Conservation (phyloP, 2,113 vertebrate genomes). For the Nibea albiflora region DNA sequence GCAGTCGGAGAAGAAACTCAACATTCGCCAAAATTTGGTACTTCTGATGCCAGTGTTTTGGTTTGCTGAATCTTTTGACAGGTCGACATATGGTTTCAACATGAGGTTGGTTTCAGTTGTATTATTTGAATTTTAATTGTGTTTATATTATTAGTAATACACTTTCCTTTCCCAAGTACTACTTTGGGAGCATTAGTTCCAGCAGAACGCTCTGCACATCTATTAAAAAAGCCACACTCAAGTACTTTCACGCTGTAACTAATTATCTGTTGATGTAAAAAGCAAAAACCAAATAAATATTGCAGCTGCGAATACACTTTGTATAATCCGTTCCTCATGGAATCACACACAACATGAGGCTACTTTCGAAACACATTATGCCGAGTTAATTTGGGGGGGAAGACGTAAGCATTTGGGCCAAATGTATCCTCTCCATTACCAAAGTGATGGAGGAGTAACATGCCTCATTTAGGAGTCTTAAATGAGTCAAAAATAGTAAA, state of each 20-base stretch:
- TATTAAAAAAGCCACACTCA: conserved; percentile 10
- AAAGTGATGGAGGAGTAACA: conserved; percentile 21
- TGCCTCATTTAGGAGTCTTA: conserved; percentile 33
- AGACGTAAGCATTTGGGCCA: conserved; percentile 12
- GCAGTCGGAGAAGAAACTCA: background rate
- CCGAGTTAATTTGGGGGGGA: background rate
- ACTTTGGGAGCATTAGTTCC: conserved; percentile 4
- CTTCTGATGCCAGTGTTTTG: too few species aligned
- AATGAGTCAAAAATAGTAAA: background rate
- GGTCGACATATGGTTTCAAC: background rate
- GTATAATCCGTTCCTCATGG: conserved; percentile 7
- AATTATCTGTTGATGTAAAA: conserved; percentile 34
- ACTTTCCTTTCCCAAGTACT: background rate
- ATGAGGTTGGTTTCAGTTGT: background rate
- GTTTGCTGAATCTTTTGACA: too few species aligned
- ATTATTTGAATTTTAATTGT: background rate
- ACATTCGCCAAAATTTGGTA: background rate
- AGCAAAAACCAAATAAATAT: conserved; percentile 31
- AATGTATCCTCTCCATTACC: conserved; percentile 10
- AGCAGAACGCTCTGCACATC: background rate
- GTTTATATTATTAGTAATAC: background rate
- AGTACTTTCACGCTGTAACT: background rate
- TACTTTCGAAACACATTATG: conserved; percentile 10
- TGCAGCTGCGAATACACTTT: conserved; percentile 14
- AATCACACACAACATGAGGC: conserved; percentile 3